Evolutionary conservation across 2,888 invertebrate genomes (phyloP).

Genomic region (Hedychridium roseum): DNA sequence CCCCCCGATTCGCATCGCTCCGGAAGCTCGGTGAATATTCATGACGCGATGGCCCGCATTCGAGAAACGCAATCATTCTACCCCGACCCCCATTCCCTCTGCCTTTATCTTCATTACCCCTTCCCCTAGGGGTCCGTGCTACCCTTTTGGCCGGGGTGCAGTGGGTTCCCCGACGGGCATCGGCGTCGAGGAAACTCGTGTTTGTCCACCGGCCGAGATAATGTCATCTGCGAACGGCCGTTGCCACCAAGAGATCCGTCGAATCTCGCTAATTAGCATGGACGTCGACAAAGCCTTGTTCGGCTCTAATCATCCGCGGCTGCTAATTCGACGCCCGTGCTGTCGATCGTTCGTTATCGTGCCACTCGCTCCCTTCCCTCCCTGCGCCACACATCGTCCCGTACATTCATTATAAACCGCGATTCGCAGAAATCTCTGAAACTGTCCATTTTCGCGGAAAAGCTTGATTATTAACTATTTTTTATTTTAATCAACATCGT

Average conservation of each 20-base stretch:
- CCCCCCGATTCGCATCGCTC: no score
- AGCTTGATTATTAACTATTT: no score
- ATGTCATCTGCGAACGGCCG: neutral
- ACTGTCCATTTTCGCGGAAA: no score
- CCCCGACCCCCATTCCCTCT: slow-evolving; percentile 8
- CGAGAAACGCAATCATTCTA: no score
- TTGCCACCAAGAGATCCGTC: neutral
- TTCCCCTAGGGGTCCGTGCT: slow-evolving; percentile 4
- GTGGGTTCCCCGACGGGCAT: slow-evolving; percentile 9
- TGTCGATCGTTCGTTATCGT: slow-evolving; percentile 27
- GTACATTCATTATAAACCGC: no score
- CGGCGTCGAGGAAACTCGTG: neutral
- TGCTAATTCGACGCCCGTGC: slow-evolving; percentile 25
- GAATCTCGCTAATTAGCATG: slow-evolving; percentile 33
- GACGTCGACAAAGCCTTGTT: slow-evolving; percentile 31
- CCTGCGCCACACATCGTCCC: no score
- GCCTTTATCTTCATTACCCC: slow-evolving; percentile 13
- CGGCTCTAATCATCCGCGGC: slow-evolving; percentile 30
- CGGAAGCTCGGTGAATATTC: neutral
- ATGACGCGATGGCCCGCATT: neutral
- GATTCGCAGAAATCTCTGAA: no score
- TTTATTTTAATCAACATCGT: no score
- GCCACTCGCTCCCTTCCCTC: no score
- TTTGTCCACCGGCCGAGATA: slow-evolving; percentile 3
- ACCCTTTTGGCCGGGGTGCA: neutral